Evolutionary conservation across 92 coral and sea anemone genomes (phyloP).

Genomic region (Meandrina meandrites): DNA sequence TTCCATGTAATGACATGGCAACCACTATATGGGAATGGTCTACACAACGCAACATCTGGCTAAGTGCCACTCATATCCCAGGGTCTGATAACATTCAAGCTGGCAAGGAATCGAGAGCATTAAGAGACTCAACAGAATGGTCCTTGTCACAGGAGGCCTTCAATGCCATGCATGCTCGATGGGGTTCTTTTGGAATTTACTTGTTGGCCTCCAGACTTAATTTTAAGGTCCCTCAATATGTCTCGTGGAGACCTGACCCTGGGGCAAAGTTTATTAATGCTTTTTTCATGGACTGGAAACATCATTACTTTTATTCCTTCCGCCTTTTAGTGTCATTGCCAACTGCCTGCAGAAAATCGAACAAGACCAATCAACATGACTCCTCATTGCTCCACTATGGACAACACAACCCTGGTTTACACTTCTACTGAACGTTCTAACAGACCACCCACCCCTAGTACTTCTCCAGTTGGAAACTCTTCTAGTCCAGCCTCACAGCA

Average conservation of each 20-base stretch:
- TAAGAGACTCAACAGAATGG: slow-evolving; percentile 46
- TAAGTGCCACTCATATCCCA: slow-evolving; percentile 42
- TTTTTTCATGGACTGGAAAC: slow-evolving; percentile 19
- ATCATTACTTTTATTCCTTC: slow-evolving; percentile 22
- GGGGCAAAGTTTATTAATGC: slow-evolving; percentile 21
- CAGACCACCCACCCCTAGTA: slow-evolving; percentile 26
- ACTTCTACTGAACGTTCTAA: slow-evolving; percentile 37
- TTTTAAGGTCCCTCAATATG: slow-evolving; percentile 25
- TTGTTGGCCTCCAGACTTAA: slow-evolving; percentile 28
- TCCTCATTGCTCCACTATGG: slow-evolving; percentile 50
- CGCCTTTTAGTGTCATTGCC: slow-evolving; percentile 56
- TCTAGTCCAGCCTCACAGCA: slow-evolving; percentile 40
- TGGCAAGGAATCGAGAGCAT: too few species aligned
- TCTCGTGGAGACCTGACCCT: slow-evolving; percentile 41
- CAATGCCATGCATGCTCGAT: slow-evolving; percentile 1
- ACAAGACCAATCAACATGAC: slow-evolving; percentile 47
- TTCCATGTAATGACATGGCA: slow-evolving; percentile 34
- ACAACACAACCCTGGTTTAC: slow-evolving; percentile 58
- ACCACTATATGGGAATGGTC: slow-evolving; percentile 42
- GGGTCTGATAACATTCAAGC: too few species aligned
- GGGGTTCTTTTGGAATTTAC: slow-evolving; percentile 14
- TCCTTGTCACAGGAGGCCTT: neutral
- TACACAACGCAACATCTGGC: slow-evolving; percentile 23
- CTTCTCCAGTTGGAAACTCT: slow-evolving; percentile 47
- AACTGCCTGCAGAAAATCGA: too few species aligned